phyloP scores from a whole-genome alignment of 2,797 vertebrate species.

The Hydrocynus forskahlii region DNA sequence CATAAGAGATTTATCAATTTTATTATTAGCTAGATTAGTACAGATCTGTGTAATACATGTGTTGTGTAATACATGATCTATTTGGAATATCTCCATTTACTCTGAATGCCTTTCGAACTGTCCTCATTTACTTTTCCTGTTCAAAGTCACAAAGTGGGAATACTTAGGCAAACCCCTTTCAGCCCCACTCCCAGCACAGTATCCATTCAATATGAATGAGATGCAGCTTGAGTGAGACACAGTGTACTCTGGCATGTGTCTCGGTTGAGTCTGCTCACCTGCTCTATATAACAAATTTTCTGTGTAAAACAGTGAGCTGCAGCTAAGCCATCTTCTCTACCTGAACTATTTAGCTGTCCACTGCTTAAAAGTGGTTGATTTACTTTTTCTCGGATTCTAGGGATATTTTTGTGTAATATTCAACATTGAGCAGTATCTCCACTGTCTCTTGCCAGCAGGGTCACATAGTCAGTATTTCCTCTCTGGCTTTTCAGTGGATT shows the following conservation, averaged over 20 bases:
- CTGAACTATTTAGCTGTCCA: not conserved
- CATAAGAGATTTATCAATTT: too few species aligned
- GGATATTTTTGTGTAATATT: not conserved
- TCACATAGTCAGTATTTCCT: not conserved
- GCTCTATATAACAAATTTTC: not conserved
- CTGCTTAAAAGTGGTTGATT: not conserved
- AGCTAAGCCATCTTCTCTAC: conserved; percentile 1
- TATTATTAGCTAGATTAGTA: too few species aligned
- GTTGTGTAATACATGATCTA: too few species aligned
- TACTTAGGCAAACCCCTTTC: conserved; percentile 5
- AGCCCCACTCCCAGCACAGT: conserved; percentile 14
- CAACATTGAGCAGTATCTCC: not conserved
- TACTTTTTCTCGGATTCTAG: not conserved
- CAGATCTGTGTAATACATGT: too few species aligned
- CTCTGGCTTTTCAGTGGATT: not conserved
- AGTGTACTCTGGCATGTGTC: conserved; percentile 22
- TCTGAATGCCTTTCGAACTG: not conserved
- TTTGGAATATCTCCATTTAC: not conserved
- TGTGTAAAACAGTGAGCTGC: not conserved
- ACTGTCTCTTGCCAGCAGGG: not conserved
- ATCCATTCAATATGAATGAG: conserved; percentile 44
- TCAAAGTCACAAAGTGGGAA: not conserved
- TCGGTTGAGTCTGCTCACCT: conserved; percentile 3
- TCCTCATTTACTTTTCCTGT: not conserved
- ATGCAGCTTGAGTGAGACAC: conserved; percentile 11